These are phyloP conservation scores for Orthosia cruda DNA, from an alignment of 2,888 invertebrate genomes.

Conservation along the genomic window DNA sequence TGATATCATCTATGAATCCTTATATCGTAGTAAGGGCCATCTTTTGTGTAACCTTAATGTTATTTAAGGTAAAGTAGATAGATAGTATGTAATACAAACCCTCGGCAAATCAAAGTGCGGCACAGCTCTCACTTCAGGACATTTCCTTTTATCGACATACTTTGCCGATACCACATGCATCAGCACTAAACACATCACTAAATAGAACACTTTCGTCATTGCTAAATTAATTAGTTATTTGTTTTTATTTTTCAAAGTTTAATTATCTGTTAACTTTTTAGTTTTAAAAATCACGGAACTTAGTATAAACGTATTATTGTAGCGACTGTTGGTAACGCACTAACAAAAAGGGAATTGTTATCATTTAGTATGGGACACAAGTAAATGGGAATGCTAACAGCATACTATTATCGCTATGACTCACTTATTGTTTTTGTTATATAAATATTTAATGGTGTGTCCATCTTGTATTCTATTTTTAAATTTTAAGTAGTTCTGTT, in stretches of 20 bases:
- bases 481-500: constrained; percentile 33
- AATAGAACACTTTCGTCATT: constrained; percentile 68
- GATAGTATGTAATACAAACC: constrained; percentile 83
- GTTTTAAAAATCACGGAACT: constrained; percentile 32
- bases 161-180: constrained; percentile 70
- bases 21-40: neutral
- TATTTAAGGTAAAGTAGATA: neutral
- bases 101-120: constrained; percentile 95
- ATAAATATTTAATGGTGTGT: constrained; percentile 68
- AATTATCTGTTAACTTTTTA: constrained; percentile 24
- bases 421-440: constrained; percentile 72
- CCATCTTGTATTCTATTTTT: constrained; percentile 60
- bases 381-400: constrained; percentile 86
- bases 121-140: constrained; percentile 95
- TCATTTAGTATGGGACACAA: constrained; percentile 89
- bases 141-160: constrained; percentile 93
- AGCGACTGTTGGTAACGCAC: constrained; percentile 81
- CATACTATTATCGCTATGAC: constrained; percentile 88
- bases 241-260: neutral
- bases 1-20: constrained; percentile 25
- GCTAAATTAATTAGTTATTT: constrained; percentile 18
- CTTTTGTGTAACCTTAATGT: neutral
- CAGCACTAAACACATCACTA: constrained; percentile 72
- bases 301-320: constrained; percentile 78
- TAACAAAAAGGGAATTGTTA: constrained; percentile 89